Base-by-base conservation (phyloP, 2,113 vertebrate genomes). In the Edolisoma coerulescens region DNA sequence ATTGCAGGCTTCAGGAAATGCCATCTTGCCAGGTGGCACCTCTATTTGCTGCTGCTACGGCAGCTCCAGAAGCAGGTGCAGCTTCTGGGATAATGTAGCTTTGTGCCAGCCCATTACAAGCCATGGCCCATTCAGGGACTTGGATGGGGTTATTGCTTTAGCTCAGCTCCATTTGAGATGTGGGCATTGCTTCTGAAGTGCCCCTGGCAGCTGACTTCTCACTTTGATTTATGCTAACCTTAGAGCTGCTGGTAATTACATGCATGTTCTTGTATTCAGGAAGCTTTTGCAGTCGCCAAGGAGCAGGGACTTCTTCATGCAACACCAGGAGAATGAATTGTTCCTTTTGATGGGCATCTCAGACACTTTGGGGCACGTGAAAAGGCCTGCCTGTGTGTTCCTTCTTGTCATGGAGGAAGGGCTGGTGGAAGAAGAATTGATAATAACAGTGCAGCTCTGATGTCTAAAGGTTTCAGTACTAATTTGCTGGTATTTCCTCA, bases 11-110 rank as follows among this genome's bases (percentile, higher is more conserved):
- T 96, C 93, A 96, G 95, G 96, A 97, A 96, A 96, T 96, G 95
- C 93, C 96, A 90, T 93, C 92, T 93, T 96, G 96, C 96, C 96
- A 96, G 96, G 96, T 97, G 96, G 93, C 96, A 96, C 85, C 92
- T 71, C 93, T 96, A 6, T 96, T 90, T 93, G 90, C 92, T 86
- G 32, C 75, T 88, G 91, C 83, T 87, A 53, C 75, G 54, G 93
- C 79, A 93, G 76, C 92, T 90, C 73, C 57, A 95, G 88, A 94
- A 90, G 96, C 96, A 97, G 96, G 96, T 97, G 96, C 96, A 96
- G 73, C 79, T 37, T 69, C 73, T 57, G 90, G 92, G 73, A 97
- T 93, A 97, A 96, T 96, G 90, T 82, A 89, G 96, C 96, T 96
- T 97, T 97, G 96, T 97, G 96, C 92, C 95, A 95, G 90, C 49